Conservation (phyloP, 1,140 invertebrate species). For the Drosophila albomicans region DNA sequence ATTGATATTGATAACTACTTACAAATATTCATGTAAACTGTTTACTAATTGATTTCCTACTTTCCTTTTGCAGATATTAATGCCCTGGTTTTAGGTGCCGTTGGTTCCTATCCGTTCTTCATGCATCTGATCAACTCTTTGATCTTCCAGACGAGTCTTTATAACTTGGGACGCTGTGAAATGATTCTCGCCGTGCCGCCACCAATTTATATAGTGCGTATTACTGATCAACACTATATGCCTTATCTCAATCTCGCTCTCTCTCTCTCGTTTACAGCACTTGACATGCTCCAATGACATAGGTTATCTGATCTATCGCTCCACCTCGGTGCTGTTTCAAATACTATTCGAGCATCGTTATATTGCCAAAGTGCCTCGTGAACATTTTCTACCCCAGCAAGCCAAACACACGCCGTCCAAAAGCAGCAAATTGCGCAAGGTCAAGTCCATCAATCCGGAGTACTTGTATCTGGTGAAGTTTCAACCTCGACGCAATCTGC, state of each 20-base stretch:
- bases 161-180: slow-evolving; percentile 86
- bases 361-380: slow-evolving; percentile 86
- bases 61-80: slow-evolving; percentile 69
- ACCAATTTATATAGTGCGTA: slow-evolving; percentile 86
- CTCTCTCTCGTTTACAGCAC: slow-evolving; percentile 45
- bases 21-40: neutral
- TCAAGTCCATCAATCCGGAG: slow-evolving; percentile 85
- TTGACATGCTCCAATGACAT: slow-evolving; percentile 73
- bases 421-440: slow-evolving; percentile 66
- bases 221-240: neutral
- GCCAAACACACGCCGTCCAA: slow-evolving; percentile 64
- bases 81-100: slow-evolving; percentile 86
- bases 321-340: slow-evolving; percentile 87
- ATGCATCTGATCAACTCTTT: slow-evolving; percentile 86
- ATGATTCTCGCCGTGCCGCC: slow-evolving; percentile 86
- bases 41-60: neutral
- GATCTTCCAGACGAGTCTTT: slow-evolving; percentile 86
- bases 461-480: slow-evolving; percentile 87
- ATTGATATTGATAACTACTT: neutral
- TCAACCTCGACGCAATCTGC: slow-evolving; percentile 85
- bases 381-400: slow-evolving; percentile 86
- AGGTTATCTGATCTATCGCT: slow-evolving; percentile 83
- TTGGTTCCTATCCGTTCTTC: slow-evolving; percentile 86
- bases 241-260: neutral
- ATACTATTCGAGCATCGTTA: slow-evolving; percentile 86